Evolutionary conservation across 2,113 vertebrate genomes (phyloP).

Genomic region (Menura novaehollandiae): DNA sequence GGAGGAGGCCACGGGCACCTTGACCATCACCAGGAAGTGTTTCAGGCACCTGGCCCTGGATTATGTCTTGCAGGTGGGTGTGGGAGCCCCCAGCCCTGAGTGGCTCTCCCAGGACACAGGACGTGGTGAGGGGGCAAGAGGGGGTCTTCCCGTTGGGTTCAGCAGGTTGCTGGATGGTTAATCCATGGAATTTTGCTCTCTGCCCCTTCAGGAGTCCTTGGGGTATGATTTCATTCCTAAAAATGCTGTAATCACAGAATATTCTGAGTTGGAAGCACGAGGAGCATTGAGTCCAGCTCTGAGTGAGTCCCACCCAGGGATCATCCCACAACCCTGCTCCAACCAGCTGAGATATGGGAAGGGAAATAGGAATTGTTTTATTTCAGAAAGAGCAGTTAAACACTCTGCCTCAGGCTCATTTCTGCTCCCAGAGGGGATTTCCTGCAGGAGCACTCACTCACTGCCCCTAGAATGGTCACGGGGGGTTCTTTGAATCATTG

Average conservation of each 20-base stretch:
- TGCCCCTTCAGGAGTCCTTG: neutral
- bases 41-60: conserved; percentile 94
- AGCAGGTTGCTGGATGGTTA: too few relatives aligned
- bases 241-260: neutral
- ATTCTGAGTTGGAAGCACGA: neutral
- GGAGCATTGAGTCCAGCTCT: neutral
- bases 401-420: neutral
- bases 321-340: neutral
- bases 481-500: neutral
- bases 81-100: neutral
- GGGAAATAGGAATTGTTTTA: neutral
- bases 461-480: too few relatives aligned
- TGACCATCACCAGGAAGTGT: conserved; percentile 91
- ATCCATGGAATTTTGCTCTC: neutral
- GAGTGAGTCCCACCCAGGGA: neutral
- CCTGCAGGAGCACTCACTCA: neutral
- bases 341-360: too few relatives aligned
- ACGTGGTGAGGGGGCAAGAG: neutral
- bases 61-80: conserved; percentile 91
- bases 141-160: neutral
- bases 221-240: neutral
- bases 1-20: conserved; percentile 86
- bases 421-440: neutral
- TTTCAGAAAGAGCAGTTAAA: neutral
- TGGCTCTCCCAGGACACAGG: neutral